Conservation (phyloP, 2,888 invertebrate genomes). For the Parnassius glacialis region DNA sequence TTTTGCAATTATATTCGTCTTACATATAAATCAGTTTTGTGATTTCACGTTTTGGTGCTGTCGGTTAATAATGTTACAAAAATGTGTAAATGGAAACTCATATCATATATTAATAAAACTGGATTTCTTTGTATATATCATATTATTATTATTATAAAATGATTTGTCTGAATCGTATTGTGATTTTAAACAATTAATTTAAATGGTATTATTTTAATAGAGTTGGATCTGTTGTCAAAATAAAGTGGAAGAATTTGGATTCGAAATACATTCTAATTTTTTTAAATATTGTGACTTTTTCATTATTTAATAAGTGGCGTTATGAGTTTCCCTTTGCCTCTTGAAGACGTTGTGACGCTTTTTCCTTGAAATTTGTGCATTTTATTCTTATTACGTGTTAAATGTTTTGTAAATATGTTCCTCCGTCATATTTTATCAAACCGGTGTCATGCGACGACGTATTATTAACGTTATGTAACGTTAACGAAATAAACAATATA, state of each 20-base stretch:
- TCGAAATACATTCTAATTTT: background rate
- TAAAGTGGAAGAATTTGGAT: background rate
- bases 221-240: too few species aligned
- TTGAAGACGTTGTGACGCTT: constrained; percentile 18
- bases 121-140: too few species aligned
- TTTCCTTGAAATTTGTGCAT: constrained; percentile 44
- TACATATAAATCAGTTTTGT: constrained; percentile 32
- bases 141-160: too few species aligned
- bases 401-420: constrained; percentile 56
- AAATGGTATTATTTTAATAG: too few species aligned
- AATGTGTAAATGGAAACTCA: background rate
- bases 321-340: constrained; percentile 3
- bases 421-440: constrained; percentile 48
- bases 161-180: too few species aligned
- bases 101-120: background rate
- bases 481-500: constrained; percentile 57
- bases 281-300: too few species aligned
- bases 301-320: background rate
- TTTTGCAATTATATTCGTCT: constrained; percentile 35
- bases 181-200: too few species aligned
- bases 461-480: constrained; percentile 42
- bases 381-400: constrained; percentile 34
- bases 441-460: constrained; percentile 37
- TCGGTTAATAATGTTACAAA: constrained; percentile 21
- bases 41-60: constrained; percentile 44